Percentiles rank a stretch among this genome's conserved stretches.
Conservation (phyloP, 2,888 invertebrate genomes). For the Drosophila diplacantha region DNA sequence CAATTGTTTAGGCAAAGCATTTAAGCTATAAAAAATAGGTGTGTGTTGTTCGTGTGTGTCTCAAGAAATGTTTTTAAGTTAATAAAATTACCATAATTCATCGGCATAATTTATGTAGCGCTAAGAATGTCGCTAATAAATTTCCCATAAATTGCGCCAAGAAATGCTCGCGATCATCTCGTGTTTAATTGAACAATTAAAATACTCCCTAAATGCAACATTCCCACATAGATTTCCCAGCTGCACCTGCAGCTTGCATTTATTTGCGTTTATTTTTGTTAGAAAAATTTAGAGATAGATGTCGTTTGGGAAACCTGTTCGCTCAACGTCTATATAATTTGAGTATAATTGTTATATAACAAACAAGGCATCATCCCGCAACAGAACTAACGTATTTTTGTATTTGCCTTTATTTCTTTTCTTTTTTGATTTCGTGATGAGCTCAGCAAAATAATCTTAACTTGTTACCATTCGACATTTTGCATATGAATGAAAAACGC, state of each 20-base stretch:
- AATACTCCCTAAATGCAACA: neutral
- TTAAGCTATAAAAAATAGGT: conserved; percentile 20
- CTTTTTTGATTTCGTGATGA: conserved; percentile 29
- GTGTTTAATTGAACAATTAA: conserved; percentile 28
- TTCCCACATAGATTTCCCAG: conserved; percentile 4
- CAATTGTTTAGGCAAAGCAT: conserved; percentile 17
- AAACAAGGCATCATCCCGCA: conserved; percentile 17
- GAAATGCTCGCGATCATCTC: conserved; percentile 15
- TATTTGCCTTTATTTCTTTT: conserved; percentile 4
- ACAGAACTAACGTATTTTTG: conserved; percentile 6
- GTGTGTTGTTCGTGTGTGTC: conserved; percentile 13
- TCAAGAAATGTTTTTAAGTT: conserved; percentile 7
- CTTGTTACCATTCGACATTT: conserved; percentile 46
- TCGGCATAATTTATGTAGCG: conserved; percentile 17
- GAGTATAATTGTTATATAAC: conserved; percentile 44
- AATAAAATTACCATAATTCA: conserved; percentile 12
- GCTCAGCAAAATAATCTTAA: conserved; percentile 43
- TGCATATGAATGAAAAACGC: conserved; percentile 67
- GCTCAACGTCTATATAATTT: conserved; percentile 35
- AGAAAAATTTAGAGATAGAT: neutral
- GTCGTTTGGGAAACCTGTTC: conserved; percentile 32
- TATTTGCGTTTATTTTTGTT: conserved; percentile 27
- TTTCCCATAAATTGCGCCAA: conserved; percentile 5
- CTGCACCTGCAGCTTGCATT: conserved; percentile 35
- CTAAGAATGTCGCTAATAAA: conserved; percentile 5